phyloP scores from a whole-genome alignment of 2,888 invertebrate species.

The Diaphora mendica region DNA sequence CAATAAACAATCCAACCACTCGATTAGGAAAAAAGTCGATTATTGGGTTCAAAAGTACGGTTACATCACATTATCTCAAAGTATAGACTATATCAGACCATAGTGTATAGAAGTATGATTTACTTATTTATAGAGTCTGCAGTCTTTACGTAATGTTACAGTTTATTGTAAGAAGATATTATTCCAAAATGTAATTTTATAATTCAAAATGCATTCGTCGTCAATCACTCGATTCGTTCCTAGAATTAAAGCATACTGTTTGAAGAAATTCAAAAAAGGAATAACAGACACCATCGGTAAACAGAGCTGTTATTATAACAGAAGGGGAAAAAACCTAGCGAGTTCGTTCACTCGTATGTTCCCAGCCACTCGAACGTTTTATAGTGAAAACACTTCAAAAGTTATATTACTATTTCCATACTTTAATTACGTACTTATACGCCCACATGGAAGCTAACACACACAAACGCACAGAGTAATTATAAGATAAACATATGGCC shows the following conservation, averaged over 20 bases:
- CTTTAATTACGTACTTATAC: slow-evolving; percentile 80
- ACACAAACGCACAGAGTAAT: slow-evolving; percentile 64
- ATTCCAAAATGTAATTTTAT: slow-evolving; percentile 11
- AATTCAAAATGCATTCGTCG: slow-evolving; percentile 9
- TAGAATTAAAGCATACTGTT: slow-evolving; percentile 47
- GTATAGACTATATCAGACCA: slow-evolving; percentile 22
- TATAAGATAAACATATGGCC: slow-evolving; percentile 82
- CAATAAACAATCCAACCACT: slow-evolving; percentile 68
- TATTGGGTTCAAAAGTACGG: slow-evolving; percentile 47
- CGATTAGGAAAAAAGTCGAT: slow-evolving; percentile 57
- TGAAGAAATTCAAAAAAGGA: slow-evolving; percentile 66
- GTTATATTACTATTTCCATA: slow-evolving; percentile 85
- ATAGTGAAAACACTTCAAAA: slow-evolving; percentile 86
- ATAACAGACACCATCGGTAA: slow-evolving; percentile 73
- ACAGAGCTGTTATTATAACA: slow-evolving; percentile 80
- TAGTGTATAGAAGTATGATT: slow-evolving; percentile 5
- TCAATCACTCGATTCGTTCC: slow-evolving; percentile 17
- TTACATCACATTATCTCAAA: slow-evolving; percentile 57
- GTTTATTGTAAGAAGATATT: neutral
- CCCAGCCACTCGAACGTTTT: slow-evolving; percentile 83
- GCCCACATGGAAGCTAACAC: slow-evolving; percentile 66
- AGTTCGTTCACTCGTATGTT: slow-evolving; percentile 79
- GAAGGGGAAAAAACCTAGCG: slow-evolving; percentile 70
- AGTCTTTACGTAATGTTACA: neutral
- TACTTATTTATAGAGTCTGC: neutral